phyloP scores from a whole-genome alignment of 2,888 invertebrate genomes.

The Toxonevra muliebris region DNA sequence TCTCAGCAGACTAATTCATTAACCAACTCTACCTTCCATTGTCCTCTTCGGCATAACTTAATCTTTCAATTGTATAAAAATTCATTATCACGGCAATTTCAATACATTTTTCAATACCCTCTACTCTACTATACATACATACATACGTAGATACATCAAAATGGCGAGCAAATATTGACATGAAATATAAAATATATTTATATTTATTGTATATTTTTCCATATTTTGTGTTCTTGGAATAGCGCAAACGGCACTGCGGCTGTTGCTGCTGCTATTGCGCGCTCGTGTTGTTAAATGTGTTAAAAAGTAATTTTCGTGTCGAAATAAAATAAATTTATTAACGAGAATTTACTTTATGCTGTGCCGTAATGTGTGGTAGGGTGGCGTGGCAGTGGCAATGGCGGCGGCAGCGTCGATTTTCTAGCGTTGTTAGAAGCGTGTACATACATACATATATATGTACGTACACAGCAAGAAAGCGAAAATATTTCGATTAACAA shows the following conservation, averaged over 20 bases:
- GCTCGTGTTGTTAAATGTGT: slow-evolving; percentile 31
- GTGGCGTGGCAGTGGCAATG: not conserved
- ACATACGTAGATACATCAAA: slow-evolving; percentile 2
- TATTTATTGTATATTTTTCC: not conserved
- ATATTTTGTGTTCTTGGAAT: not conserved
- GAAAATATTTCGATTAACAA: too few species aligned
- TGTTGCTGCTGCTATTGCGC: too few species aligned
- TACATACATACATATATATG: not conserved
- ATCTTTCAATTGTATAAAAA: too few species aligned
- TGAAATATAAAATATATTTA: not conserved
- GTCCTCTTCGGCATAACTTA: too few species aligned
- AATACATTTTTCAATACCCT: not conserved
- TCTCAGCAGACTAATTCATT: too few species aligned
- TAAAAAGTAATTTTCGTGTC: slow-evolving; percentile 17
- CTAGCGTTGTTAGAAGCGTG: not conserved
- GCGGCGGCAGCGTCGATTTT: not conserved
- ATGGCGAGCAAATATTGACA: not conserved
- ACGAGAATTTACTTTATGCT: not conserved
- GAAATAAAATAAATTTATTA: slow-evolving; percentile 12
- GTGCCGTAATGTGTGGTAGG: not conserved
- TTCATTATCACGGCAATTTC: not conserved
- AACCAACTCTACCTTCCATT: too few species aligned
- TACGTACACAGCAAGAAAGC: not conserved
- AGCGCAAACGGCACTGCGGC: not conserved
- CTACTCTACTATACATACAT: not conserved